Percentiles rank a stretch among this genome's conserved stretches.
Conservation (phyloP, 2,888 invertebrate genomes). For the Hesperia comma region DNA sequence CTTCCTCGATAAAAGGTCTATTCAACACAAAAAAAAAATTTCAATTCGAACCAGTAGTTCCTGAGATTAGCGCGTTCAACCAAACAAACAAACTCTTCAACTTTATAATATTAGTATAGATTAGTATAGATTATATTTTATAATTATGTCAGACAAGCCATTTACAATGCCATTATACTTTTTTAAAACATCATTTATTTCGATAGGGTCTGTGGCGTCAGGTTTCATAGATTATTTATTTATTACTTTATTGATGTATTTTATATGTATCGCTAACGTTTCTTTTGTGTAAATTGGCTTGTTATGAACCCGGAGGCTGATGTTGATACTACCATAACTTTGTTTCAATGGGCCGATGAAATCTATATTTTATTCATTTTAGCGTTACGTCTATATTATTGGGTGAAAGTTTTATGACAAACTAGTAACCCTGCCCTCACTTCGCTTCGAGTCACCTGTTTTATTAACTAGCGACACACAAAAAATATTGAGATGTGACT, state of each 20-base stretch:
- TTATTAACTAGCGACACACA: too few species aligned
- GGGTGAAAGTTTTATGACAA: constrained; percentile 1
- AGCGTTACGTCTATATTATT: not conserved
- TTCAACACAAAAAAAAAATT: too few species aligned
- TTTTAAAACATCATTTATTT: constrained; percentile 21
- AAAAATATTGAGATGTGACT: too few species aligned
- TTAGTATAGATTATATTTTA: too few species aligned
- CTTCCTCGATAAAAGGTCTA: too few species aligned
- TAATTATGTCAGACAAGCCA: constrained; percentile 16
- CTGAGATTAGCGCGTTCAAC: too few species aligned
- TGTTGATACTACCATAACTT: not conserved
- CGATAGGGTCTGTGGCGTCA: not conserved
- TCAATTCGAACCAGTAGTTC: too few species aligned
- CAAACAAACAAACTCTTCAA: too few species aligned
- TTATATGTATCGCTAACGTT: constrained; percentile 14
- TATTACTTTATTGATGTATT: not conserved
- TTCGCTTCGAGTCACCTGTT: too few species aligned
- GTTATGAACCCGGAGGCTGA: not conserved
- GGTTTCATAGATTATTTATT: not conserved
- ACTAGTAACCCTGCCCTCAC: not conserved
- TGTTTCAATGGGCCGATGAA: constrained; percentile 1
- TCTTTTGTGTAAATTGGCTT: constrained; percentile 25
- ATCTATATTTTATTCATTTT: constrained; percentile 1
- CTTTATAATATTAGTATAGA: too few species aligned
- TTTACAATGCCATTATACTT: constrained; percentile 15